Conservation (phyloP, 2,797 vertebrate genomes). For the Acestrorhynchus altus region DNA sequence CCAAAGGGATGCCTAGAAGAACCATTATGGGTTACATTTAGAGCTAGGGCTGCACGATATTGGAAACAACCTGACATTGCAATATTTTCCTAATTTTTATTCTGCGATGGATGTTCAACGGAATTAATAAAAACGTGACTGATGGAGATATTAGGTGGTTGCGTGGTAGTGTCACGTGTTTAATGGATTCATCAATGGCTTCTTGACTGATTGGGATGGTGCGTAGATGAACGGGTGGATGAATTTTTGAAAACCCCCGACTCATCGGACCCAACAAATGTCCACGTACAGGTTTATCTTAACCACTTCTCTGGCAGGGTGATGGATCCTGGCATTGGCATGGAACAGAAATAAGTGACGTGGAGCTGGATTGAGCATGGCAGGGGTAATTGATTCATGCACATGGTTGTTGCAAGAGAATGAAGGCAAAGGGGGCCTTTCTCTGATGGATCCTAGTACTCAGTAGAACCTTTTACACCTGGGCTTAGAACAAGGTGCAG, state of each 20-base stretch:
- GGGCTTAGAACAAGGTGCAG: slow-evolving; percentile 21
- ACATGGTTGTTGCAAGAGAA: slow-evolving; percentile 17
- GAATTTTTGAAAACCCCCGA: not conserved
- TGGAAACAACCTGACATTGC: too few relatives aligned
- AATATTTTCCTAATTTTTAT: too few relatives aligned
- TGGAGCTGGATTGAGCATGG: slow-evolving; percentile 31
- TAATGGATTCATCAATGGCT: not conserved
- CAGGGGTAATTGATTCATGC: slow-evolving; percentile 52
- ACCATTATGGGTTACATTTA: too few relatives aligned
- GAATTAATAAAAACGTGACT: too few relatives aligned
- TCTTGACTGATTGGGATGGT: not conserved
- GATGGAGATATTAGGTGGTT: too few relatives aligned
- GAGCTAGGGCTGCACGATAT: too few relatives aligned
- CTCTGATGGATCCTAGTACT: slow-evolving; percentile 19
- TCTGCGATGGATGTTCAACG: too few relatives aligned
- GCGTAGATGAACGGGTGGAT: not conserved
- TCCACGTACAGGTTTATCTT: slow-evolving; percentile 16
- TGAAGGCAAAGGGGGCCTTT: slow-evolving; percentile 7
- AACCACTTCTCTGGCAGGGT: slow-evolving; percentile 18
- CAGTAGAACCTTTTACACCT: slow-evolving; percentile 30
- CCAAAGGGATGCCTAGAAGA: too few relatives aligned
- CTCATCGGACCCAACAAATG: not conserved
- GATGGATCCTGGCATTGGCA: slow-evolving; percentile 14
- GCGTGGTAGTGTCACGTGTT: not conserved
- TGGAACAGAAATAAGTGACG: slow-evolving; percentile 37